These are phyloP conservation scores for Sarcoramphus papa DNA, from an alignment of 2,797 vertebrate species.

Conservation along the genomic window DNA sequence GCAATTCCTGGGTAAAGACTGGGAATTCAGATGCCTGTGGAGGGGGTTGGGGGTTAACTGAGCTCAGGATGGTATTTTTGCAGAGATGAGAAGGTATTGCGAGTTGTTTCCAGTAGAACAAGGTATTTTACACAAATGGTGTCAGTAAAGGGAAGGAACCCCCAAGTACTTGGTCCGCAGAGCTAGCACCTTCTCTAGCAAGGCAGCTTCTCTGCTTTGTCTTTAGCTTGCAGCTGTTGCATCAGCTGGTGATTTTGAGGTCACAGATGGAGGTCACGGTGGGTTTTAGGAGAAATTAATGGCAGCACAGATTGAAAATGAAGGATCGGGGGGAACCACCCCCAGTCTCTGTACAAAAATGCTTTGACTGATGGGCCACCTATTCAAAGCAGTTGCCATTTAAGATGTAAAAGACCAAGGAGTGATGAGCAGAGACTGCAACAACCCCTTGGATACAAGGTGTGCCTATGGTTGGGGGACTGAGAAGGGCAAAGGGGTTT, in stretches of 20 bases:
- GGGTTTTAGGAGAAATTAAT: background rate
- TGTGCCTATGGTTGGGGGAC: background rate
- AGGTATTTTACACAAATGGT: background rate
- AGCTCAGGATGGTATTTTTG: background rate
- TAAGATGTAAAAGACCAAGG: background rate
- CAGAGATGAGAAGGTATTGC: background rate
- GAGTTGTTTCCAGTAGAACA: background rate
- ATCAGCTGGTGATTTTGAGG: background rate
- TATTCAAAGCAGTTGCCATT: background rate
- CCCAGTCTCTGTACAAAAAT: background rate
- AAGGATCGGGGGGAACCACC: background rate
- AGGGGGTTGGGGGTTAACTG: background rate
- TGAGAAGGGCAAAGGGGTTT: background rate
- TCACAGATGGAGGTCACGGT: background rate
- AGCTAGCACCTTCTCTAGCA: accelerated
- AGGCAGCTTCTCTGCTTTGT: background rate
- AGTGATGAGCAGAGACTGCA: background rate
- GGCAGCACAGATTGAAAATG: background rate
- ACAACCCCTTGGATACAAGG: accelerated
- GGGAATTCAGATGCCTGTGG: background rate
- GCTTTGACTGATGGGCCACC: background rate
- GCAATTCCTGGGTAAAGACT: background rate
- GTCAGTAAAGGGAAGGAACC: accelerated
- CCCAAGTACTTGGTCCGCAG: background rate
- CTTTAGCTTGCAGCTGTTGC: background rate